Conservation (phyloP, 2,888 invertebrate genomes). For the Folsomia manolachei region DNA sequence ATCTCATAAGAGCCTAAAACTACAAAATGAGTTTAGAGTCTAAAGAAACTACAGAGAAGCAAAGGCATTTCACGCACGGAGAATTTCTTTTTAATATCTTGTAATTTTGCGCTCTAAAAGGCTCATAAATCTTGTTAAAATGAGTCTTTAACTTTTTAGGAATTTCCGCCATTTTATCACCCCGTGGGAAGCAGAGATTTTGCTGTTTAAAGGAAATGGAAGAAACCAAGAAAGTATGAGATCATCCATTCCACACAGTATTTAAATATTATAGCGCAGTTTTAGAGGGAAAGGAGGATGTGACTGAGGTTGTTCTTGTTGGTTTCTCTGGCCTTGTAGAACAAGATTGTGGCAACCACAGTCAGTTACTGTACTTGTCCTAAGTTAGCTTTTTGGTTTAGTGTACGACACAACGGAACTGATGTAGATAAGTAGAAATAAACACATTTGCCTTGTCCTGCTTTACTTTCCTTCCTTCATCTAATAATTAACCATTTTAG, state of each 20-base stretch:
- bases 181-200: conserved; percentile 5
- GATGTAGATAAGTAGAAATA: too few species aligned
- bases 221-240: background rate
- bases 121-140: conserved; percentile 35
- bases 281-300: too few species aligned
- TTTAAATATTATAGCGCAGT: too few species aligned
- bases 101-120: conserved; percentile 6
- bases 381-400: too few species aligned
- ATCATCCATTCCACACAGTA: background rate
- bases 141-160: conserved; percentile 35
- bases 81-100: conserved; percentile 19
- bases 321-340: background rate
- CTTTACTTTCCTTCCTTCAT: background rate
- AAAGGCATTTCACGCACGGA: background rate
- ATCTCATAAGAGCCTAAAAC: too few species aligned
- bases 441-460: too few species aligned
- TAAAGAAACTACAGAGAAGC: too few species aligned
- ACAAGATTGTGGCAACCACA: conserved; percentile 5
- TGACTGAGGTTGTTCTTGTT: conserved; percentile 4
- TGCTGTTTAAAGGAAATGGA: background rate
- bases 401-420: too few species aligned
- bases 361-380: background rate
- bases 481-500: background rate
- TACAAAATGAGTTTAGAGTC: too few species aligned
- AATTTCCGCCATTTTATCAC: conserved; percentile 42